These are phyloP conservation scores for Malurus melanocephalus DNA, from an alignment of 2,113 vertebrate species.

Conservation along the genomic window DNA sequence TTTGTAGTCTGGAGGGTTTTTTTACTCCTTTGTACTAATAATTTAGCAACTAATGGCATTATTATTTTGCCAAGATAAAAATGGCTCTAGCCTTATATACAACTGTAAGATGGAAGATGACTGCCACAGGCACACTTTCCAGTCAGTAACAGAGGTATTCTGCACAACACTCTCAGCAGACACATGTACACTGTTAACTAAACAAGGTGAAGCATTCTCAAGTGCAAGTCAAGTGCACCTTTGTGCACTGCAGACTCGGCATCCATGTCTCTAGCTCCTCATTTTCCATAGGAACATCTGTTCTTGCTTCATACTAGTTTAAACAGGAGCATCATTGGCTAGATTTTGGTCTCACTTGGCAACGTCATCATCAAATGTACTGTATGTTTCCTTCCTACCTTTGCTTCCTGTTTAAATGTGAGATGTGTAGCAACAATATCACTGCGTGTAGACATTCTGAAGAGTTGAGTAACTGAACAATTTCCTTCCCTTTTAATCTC, in stretches of 20 bases:
- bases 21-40: not conserved
- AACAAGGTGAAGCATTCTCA: not conserved
- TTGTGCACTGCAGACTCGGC: not conserved
- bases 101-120: not conserved
- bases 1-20: not conserved
- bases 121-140: not conserved
- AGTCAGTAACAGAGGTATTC: not conserved
- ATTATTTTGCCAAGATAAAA: not conserved
- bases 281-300: not conserved
- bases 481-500: not conserved
- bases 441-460: not conserved
- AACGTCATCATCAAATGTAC: not conserved
- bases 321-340: not conserved
- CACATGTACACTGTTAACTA: fast-evolving
- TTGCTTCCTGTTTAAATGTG: not conserved
- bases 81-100: not conserved
- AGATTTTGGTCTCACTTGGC: not conserved
- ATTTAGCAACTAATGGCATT: not conserved
- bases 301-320: not conserved
- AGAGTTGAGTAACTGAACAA: not conserved
- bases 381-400: not conserved
- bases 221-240: not conserved
- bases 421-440: not conserved
- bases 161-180: not conserved
- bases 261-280: not conserved